Evolutionary conservation across 2,888 invertebrate genomes (phyloP).

Genomic region (Trileptium ribeirensis): DNA sequence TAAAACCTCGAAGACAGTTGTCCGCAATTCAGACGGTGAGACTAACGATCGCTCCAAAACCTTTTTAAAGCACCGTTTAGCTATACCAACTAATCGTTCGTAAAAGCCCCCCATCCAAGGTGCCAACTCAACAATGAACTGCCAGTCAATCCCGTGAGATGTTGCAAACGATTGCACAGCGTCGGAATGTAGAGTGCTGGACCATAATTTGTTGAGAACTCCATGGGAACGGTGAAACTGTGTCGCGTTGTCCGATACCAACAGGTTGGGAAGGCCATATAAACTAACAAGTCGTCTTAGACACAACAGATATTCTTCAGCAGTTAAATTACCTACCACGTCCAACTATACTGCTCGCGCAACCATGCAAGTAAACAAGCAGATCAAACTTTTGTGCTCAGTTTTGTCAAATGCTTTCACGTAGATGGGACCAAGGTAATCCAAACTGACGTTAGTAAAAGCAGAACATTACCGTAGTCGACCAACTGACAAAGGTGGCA

Average conservation of each 20-base stretch:
- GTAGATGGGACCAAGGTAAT: constrained; percentile 11
- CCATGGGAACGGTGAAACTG: no score
- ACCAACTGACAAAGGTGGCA: background rate
- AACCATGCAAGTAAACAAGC: constrained; percentile 22
- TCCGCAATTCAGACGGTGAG: no score
- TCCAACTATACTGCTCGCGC: constrained; percentile 23
- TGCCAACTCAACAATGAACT: constrained; percentile 51
- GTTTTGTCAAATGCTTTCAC: constrained; percentile 35
- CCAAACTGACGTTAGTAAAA: background rate
- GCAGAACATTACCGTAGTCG: background rate
- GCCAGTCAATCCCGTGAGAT: constrained; percentile 37
- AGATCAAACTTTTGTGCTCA: no score
- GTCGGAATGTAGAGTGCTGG: background rate
- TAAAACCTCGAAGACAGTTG: background rate
- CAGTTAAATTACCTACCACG: constrained; percentile 38
- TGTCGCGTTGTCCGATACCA: constrained; percentile 53
- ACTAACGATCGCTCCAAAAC: no score
- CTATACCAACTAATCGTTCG: no score
- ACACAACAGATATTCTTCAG: constrained; percentile 45
- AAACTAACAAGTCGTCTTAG: no score
- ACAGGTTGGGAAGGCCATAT: no score
- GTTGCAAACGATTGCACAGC: constrained; percentile 12
- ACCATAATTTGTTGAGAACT: constrained; percentile 41
- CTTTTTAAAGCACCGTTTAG: background rate
- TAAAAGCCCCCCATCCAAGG: no score